Conservation (phyloP, 2,888 invertebrate species). For the Dicycla oo region DNA sequence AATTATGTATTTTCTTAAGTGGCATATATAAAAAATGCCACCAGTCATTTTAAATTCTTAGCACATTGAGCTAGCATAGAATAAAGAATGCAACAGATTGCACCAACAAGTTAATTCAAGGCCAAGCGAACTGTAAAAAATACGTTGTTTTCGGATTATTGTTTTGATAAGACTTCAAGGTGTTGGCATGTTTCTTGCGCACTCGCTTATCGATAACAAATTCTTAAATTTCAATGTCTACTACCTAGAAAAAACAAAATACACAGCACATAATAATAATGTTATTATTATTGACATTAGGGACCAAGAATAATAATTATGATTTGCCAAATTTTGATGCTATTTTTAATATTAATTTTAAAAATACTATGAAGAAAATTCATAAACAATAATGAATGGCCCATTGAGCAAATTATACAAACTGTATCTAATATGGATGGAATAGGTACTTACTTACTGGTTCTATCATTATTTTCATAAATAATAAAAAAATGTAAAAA, state of each 20-base stretch:
- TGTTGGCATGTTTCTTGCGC: constrained; percentile 66
- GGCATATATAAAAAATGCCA: constrained; percentile 15
- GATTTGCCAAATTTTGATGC: background rate
- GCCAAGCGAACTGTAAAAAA: constrained; percentile 71
- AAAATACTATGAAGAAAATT: background rate
- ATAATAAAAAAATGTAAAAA: too few species aligned
- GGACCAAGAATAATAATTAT: background rate
- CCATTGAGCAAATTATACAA: background rate
- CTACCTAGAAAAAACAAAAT: constrained; percentile 18
- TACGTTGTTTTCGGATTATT: constrained; percentile 80
- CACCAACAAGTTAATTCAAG: constrained; percentile 76
- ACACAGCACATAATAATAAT: too few species aligned
- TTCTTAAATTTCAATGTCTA: constrained; percentile 66
- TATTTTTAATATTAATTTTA: background rate
- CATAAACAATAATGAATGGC: background rate
- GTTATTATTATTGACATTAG: too few species aligned
- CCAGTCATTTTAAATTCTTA: constrained; percentile 8
- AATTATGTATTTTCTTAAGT: background rate
- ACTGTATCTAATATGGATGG: background rate
- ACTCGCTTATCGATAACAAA: constrained; percentile 70
- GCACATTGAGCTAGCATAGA: constrained; percentile 19
- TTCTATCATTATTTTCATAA: background rate
- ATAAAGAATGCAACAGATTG: constrained; percentile 66
- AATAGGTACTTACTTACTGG: background rate
- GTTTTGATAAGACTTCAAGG: constrained; percentile 84